phyloP scores from a whole-genome alignment of 1,140 invertebrate genomes.

The Nebria ingens region DNA sequence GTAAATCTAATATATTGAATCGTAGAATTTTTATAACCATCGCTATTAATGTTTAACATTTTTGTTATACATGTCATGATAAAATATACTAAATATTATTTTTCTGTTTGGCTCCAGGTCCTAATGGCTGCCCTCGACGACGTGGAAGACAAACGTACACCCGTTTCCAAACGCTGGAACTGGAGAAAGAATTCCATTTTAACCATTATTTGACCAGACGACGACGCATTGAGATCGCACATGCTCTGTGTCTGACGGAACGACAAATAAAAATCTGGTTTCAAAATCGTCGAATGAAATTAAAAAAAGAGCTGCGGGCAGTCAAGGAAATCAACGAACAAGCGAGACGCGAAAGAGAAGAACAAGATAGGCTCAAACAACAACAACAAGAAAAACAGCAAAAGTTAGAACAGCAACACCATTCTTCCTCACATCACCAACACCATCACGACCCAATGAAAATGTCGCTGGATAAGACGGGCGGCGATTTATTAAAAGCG shows the following conservation, averaged over 20 bases:
- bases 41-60: too few relatives aligned
- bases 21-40: too few relatives aligned
- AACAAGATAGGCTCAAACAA: slow-evolving; percentile 83
- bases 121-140: slow-evolving; percentile 88
- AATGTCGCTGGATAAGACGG: slow-evolving; percentile 35
- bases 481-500: slow-evolving; percentile 31
- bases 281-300: slow-evolving; percentile 94
- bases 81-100: too few relatives aligned
- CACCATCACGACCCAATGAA: slow-evolving; percentile 47
- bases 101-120: slow-evolving; percentile 59
- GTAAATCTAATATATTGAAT: too few relatives aligned
- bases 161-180: slow-evolving; percentile 84
- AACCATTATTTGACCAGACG: slow-evolving; percentile 94
- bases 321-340: slow-evolving; percentile 94
- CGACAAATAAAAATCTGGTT: slow-evolving; percentile 98
- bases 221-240: slow-evolving; percentile 93
- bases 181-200: slow-evolving; percentile 98
- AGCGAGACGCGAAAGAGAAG: slow-evolving; percentile 77
- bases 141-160: slow-evolving; percentile 94
- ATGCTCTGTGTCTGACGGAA: slow-evolving; percentile 90
- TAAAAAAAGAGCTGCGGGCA: slow-evolving; percentile 89
- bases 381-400: slow-evolving; percentile 78
- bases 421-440: slow-evolving; percentile 43
- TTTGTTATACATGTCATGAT: too few relatives aligned
- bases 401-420: slow-evolving; percentile 46